These are phyloP conservation scores for Cebus imitator DNA, from an alignment of 2,113 vertebrate species.

Conservation along the genomic window DNA sequence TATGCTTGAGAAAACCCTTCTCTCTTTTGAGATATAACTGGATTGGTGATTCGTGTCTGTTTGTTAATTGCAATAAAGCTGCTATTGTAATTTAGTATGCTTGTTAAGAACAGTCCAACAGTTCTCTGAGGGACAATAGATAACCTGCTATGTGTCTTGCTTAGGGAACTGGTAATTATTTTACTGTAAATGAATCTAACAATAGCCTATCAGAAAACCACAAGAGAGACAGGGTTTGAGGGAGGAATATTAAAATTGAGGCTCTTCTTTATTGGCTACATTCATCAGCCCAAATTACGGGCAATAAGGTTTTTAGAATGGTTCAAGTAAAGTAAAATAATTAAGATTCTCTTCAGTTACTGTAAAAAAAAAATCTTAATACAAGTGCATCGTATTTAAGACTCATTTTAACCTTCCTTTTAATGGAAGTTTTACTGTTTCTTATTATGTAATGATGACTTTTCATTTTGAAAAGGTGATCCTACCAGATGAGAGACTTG, in stretches of 20 bases:
- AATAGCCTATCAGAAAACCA: constrained; percentile 60
- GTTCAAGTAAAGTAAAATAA: constrained; percentile 67
- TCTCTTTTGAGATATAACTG: constrained; percentile 66
- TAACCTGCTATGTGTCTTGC: constrained; percentile 77
- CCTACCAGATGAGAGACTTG: not conserved
- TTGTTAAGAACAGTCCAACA: constrained; percentile 71
- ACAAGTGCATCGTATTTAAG: constrained; percentile 47
- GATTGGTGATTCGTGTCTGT: constrained; percentile 70
- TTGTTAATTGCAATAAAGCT: constrained; percentile 76
- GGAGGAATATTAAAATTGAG: constrained; percentile 48
- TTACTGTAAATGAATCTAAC: constrained; percentile 78
- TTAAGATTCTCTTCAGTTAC: constrained; percentile 66
- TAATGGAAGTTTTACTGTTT: constrained; percentile 60
- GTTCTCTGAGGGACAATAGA: constrained; percentile 69
- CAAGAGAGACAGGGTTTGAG: constrained; percentile 57
- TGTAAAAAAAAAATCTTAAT: constrained; percentile 36
- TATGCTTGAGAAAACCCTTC: constrained; percentile 52
- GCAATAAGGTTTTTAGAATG: constrained; percentile 60
- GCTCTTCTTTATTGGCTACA: constrained; percentile 62
- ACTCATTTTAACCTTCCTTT: constrained; percentile 52
- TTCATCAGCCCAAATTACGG: constrained; percentile 66
- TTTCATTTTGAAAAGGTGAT: constrained; percentile 44
- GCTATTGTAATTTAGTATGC: constrained; percentile 76
- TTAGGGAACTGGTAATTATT: constrained; percentile 79
- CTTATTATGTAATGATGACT: constrained; percentile 21